Evolutionary conservation across 2,113 vertebrate genomes (phyloP).

Genomic region (Ictalurus furcatus): DNA sequence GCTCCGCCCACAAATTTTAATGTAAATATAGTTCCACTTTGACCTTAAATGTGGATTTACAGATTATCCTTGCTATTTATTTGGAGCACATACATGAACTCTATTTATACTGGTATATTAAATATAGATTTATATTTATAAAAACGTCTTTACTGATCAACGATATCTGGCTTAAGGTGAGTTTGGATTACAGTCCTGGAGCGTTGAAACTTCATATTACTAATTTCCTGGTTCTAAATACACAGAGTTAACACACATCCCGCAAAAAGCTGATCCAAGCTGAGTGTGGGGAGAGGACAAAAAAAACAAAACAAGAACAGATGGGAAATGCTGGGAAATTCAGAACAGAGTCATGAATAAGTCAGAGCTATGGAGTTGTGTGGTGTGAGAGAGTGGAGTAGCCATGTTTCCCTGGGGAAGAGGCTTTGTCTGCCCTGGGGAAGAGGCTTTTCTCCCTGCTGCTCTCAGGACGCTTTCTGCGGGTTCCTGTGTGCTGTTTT

Average conservation of each 20-base stretch:
- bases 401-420: constrained; percentile 1
- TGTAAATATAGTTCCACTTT: neutral
- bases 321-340: constrained; percentile 61
- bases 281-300: no score
- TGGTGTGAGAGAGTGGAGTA: constrained; percentile 26
- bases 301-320: constrained; percentile 40
- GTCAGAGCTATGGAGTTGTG: constrained; percentile 44
- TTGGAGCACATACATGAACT: neutral
- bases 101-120: no score
- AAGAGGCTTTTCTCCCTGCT: neutral
- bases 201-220: constrained; percentile 12
- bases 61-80: neutral
- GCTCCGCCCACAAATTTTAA: neutral
- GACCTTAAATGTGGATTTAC: neutral
- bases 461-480: neutral
- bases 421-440: neutral
- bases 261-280: neutral
- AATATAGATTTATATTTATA: no score
- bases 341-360: constrained; percentile 61
- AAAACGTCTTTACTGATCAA: neutral
- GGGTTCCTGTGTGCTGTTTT: neutral
- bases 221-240: constrained; percentile 7
- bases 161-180: neutral
- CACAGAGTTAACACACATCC: neutral
- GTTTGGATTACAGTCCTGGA: constrained; percentile 1